Evolutionary conservation across 2,113 vertebrate genomes (phyloP).

Genomic region (Lates calcarifer): DNA sequence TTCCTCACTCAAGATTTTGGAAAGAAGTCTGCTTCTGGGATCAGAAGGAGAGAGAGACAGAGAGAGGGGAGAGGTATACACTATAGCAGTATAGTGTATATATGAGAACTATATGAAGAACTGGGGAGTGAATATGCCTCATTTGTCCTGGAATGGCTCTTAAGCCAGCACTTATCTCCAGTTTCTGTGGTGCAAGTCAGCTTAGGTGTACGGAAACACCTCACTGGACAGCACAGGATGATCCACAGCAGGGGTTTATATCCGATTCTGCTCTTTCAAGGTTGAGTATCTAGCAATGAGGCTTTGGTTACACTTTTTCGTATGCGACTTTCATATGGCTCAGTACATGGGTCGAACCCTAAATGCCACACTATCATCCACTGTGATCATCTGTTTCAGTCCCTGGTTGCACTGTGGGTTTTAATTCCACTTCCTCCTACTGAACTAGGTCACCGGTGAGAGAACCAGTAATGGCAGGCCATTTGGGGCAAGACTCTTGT

Average conservation of each 20-base stretch:
- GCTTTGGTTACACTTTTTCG: constrained; percentile 37
- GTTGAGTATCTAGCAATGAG: constrained; percentile 23
- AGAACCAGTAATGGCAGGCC: constrained; percentile 18
- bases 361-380: constrained; percentile 42
- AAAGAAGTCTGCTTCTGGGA: constrained; percentile 12
- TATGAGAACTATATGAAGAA: constrained; percentile 17
- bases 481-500: constrained; percentile 14
- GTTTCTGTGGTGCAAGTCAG: constrained; percentile 44
- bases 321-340: constrained; percentile 30
- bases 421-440: constrained; percentile 35
- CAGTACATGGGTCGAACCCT: not conserved
- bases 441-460: constrained; percentile 47
- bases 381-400: constrained; percentile 16
- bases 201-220: constrained; percentile 46
- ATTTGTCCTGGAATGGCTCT: constrained; percentile 57
- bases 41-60: not conserved
- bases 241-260: constrained; percentile 49
- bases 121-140: constrained; percentile 5
- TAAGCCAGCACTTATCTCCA: constrained; percentile 56
- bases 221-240: constrained; percentile 41
- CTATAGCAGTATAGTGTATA: not conserved
- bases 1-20: constrained; percentile 9
- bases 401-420: not conserved
- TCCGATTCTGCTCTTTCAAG: constrained; percentile 45
- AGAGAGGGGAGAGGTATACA: not conserved